These are phyloP conservation scores for Panurus biarmicus DNA, from an alignment of 2,113 vertebrate species.

Conservation along the genomic window DNA sequence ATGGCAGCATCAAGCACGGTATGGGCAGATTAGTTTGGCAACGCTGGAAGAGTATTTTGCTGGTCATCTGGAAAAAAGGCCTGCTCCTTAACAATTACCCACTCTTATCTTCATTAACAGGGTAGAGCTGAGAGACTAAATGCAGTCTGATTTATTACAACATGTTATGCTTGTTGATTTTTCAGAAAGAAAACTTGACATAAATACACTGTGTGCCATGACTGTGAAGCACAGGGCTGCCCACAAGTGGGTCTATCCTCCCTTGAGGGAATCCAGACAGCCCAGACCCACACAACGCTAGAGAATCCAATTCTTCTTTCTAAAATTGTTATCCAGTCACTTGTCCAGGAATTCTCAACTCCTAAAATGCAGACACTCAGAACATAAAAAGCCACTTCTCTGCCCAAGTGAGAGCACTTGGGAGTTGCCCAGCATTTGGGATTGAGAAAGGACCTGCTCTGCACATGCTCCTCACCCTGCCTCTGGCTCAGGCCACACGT, in stretches of 20 bases:
- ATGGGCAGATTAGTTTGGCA: not conserved
- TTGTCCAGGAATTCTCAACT: not conserved
- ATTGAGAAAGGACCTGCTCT: not conserved
- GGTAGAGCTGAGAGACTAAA: not conserved
- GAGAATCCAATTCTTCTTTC: not conserved
- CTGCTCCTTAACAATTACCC: not conserved
- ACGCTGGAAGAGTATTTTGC: not conserved
- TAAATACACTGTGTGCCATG: not conserved
- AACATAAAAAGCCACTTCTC: not conserved
- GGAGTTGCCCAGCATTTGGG: not conserved
- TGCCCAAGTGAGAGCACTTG: not conserved
- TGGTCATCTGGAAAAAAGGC: not conserved
- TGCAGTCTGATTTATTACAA: not conserved
- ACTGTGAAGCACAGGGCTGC: not conserved
- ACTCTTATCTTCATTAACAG: not conserved
- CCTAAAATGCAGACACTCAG: not conserved
- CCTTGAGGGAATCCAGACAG: not conserved
- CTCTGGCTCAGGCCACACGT: fast-evolving
- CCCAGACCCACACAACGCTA: not conserved
- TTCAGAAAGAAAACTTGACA: not conserved
- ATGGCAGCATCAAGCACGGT: not conserved
- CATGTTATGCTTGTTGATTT: not conserved
- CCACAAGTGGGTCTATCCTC: not conserved
- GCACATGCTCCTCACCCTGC: not conserved
- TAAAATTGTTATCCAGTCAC: not conserved